Evolutionary conservation across 2,797 vertebrate genomes (phyloP), one percentile per base, ranked within the genome.

Genomic region (Cephalopachus bancanus): DNA sequence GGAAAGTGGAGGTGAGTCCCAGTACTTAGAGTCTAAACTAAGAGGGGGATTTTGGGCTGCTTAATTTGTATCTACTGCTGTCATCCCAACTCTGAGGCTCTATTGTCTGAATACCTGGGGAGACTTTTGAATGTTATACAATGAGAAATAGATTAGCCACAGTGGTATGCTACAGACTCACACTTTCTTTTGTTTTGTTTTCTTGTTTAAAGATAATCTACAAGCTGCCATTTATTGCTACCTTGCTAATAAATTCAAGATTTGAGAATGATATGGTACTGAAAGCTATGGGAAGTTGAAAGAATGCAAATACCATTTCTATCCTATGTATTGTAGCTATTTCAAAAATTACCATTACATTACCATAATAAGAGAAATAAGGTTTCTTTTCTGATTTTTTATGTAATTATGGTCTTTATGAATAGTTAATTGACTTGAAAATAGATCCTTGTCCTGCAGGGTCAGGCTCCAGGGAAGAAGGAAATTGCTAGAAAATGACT

Each of bases 381-480:
- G 44, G 44, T 55, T 87, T 44, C 53, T 93, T 96, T 96, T 92
- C 91, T 91, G 85, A 95, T 88, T 86, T 95, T 94, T 75, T 81
- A 93, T 80, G 74, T 94, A 95, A 97, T 93, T 94, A 97, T 91
- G 24, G 20, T 59, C 28, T 83, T 96, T 97, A 95, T 95, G 94
- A 96, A 93, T 95, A 92, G 90, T 94, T 94, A 94, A 97, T 85
- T 95, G 75, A 94, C 95, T 97, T 95, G 93, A 88, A 95, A 96
- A 95, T 96, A 89, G 95, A 96, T 91, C 78, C 85, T 93, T 96
- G 94, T 94, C 91, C 88, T 95, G 17, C 53, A 88, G 53, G 62
- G 67, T 96, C 92, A 89, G 91, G 67, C 28, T 92, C 81, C 62
- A 94, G 88, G 83, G 78, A 96, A 93, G 81, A 95, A 94, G 62